Conservation (phyloP, 2,888 invertebrate species). For the Himalopsyche anomala region DNA sequence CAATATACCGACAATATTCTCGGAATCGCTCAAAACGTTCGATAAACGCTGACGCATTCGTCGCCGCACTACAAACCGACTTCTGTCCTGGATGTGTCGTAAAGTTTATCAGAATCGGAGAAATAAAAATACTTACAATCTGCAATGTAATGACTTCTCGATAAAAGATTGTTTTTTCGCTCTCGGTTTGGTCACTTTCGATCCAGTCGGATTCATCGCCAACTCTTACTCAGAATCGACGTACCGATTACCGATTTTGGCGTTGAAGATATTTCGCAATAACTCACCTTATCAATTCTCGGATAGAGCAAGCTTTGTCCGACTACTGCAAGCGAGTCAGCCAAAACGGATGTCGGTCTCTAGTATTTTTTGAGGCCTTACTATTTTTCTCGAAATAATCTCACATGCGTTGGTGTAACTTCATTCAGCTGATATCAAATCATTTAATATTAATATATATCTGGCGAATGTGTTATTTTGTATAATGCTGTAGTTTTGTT, state of each 20-base stretch:
- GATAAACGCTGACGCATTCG: conserved; percentile 31
- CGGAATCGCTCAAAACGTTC: conserved; percentile 11
- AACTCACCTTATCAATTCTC: background rate
- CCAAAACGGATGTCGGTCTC: no score
- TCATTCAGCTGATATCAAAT: no score
- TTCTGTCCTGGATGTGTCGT: conserved; percentile 6
- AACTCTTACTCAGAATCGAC: background rate
- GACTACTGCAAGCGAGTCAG: no score
- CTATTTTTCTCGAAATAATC: no score
- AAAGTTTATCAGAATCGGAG: conserved; percentile 8
- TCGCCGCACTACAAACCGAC: background rate
- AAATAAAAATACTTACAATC: background rate
- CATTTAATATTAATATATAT: no score
- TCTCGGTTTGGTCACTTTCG: background rate
- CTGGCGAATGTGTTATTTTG: no score
- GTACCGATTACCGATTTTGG: background rate
- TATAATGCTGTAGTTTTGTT: no score
- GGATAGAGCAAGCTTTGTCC: background rate
- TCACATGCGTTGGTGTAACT: no score
- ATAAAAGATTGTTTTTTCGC: background rate
- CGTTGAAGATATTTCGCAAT: background rate
- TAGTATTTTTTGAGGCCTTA: no score
- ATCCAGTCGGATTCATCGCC: background rate
- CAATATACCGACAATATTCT: conserved; percentile 14
- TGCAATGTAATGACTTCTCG: conserved; percentile 6